These are phyloP conservation scores for Cydia pomonella DNA, from an alignment of 1,140 invertebrate species.

Conservation along the genomic window DNA sequence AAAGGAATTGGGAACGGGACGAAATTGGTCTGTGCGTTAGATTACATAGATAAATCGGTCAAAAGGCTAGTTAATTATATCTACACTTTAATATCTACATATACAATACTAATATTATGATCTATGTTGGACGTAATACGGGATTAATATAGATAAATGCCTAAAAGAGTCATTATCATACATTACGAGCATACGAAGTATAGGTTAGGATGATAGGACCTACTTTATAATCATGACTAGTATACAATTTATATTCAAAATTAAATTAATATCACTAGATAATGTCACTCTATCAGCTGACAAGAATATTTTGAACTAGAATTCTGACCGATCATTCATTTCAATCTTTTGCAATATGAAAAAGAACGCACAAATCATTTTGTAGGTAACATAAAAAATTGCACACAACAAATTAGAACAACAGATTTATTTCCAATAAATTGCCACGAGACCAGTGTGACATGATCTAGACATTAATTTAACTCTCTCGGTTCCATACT, in stretches of 20 bases:
- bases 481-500: conserved; percentile 71
- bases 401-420: conserved; percentile 74
- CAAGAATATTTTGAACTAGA: conserved; percentile 59
- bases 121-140: conserved; percentile 49
- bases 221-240: conserved; percentile 71
- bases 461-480: conserved; percentile 81
- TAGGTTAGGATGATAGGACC: conserved; percentile 52
- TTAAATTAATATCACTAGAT: conserved; percentile 81
- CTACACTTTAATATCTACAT: conserved; percentile 56
- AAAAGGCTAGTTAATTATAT: conserved; percentile 73
- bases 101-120: conserved; percentile 53
- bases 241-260: conserved; percentile 70
- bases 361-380: conserved; percentile 65
- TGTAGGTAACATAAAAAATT: conserved; percentile 70
- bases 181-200: conserved; percentile 47
- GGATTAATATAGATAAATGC: conserved; percentile 34
- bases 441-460: conserved; percentile 79
- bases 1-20: conserved; percentile 49
- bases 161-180: conserved; percentile 29
- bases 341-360: conserved; percentile 37
- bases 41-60: conserved; percentile 75
- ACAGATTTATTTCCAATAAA: conserved; percentile 80
- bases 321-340: conserved; percentile 70
- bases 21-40: conserved; percentile 67
- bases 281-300: conserved; percentile 76